Conservation (phyloP, 1,140 invertebrate genomes). For the Augochlora pura region DNA sequence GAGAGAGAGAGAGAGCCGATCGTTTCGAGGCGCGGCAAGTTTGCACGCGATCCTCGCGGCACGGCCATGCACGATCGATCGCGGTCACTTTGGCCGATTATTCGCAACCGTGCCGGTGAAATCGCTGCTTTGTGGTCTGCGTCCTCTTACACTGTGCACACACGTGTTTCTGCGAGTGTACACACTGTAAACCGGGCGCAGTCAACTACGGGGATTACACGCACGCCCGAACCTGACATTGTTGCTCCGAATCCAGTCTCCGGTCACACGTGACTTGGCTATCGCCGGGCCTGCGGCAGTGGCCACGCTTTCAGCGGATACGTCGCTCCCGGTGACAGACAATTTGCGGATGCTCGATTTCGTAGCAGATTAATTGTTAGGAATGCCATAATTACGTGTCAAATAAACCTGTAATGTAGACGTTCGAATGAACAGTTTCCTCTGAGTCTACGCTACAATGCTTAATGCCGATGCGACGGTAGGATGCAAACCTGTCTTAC, state of each 20-base stretch:
- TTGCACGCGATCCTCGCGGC: constrained; percentile 22
- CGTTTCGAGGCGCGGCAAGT: background rate
- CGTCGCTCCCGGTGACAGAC: background rate
- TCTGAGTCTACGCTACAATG: no score
- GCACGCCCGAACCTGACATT: constrained; percentile 24
- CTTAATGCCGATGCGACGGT: no score
- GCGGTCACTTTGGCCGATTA: constrained; percentile 57
- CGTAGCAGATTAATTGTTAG: background rate
- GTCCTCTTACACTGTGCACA: constrained; percentile 21
- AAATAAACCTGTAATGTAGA: background rate
- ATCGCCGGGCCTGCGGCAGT: constrained; percentile 7
- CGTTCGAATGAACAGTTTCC: no score
- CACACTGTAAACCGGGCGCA: constrained; percentile 19
- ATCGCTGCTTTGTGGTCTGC: constrained; percentile 52
- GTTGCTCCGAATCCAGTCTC: constrained; percentile 6
- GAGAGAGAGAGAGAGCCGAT: background rate
- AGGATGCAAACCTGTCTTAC: no score
- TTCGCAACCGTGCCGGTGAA: constrained; percentile 33
- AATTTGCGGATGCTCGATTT: background rate
- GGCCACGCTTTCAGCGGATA: constrained; percentile 10
- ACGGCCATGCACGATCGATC: constrained; percentile 53
- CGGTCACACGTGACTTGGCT: constrained; percentile 19
- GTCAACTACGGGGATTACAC: constrained; percentile 34
- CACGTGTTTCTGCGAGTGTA: constrained; percentile 43
- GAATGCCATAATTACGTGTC: background rate